phyloP scores from a whole-genome alignment of 2,113 vertebrate genomes.

The Chinchilla lanigera region DNA sequence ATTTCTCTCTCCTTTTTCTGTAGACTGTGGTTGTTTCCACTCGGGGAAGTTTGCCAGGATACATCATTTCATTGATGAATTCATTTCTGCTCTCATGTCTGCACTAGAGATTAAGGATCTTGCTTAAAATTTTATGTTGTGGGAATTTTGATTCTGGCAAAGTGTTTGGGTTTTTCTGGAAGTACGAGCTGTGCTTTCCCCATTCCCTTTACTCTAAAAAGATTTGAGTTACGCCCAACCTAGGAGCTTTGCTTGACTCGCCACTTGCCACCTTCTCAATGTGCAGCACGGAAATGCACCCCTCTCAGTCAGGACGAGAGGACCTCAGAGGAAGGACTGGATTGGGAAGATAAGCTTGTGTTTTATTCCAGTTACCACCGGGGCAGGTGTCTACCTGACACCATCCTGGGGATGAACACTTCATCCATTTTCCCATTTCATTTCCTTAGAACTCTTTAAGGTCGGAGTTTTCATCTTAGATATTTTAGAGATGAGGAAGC shows the following conservation, averaged over 20 bases:
- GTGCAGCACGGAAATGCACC: background rate
- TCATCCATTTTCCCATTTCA: background rate
- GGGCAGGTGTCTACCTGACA: background rate
- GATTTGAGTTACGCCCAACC: background rate
- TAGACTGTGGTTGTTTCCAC: background rate
- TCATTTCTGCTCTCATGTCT: conserved; percentile 40
- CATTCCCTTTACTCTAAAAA: background rate
- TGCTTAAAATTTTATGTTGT: conserved; percentile 52
- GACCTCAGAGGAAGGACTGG: background rate
- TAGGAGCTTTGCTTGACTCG: background rate
- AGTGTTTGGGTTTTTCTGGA: conserved; percentile 58
- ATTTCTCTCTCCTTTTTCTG: background rate
- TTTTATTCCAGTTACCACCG: background rate
- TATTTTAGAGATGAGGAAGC: background rate
- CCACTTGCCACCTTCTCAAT: background rate
- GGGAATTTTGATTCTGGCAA: conserved; percentile 63
- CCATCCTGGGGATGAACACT: background rate
- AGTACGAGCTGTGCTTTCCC: background rate
- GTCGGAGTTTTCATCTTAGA: background rate
- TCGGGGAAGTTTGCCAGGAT: conserved; percentile 24
- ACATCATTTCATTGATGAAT: conserved; percentile 50
- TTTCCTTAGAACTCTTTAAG: background rate
- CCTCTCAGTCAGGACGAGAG: background rate
- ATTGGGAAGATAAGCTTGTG: background rate
- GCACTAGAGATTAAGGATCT: background rate